Evolutionary conservation across 2,888 invertebrate species (phyloP).

Genomic region (Orthosia gracilis): DNA sequence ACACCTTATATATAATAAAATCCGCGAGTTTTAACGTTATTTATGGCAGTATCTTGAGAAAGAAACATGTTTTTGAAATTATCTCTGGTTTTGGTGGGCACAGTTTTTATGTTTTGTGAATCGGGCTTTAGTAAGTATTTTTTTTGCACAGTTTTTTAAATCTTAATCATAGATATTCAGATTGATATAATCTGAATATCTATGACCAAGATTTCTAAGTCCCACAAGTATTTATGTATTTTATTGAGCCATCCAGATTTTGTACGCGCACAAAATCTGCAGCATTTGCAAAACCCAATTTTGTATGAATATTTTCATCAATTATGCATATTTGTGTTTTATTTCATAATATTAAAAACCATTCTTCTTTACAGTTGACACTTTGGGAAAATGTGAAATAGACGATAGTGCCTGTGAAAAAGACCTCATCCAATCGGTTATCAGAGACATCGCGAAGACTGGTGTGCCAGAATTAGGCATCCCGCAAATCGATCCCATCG

Average conservation of each 20-base stretch:
- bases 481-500: conserved; percentile 73
- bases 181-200: no score
- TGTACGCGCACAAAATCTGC: no score
- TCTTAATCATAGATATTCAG: no score
- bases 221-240: no score
- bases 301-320: no score
- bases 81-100: conserved; percentile 26
- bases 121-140: conserved; percentile 52
- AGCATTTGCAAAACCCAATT: no score
- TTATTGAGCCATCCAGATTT: no score
- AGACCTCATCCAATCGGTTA: conserved; percentile 57
- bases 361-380: conserved; percentile 55
- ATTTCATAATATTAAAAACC: not conserved
- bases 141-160: no score
- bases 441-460: conserved; percentile 61
- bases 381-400: conserved; percentile 69
- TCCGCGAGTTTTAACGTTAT: conserved; percentile 23
- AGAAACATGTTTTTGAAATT: conserved; percentile 47
- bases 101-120: conserved; percentile 46
- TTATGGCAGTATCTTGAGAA: not conserved
- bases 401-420: conserved; percentile 70
- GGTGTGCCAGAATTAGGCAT: conserved; percentile 73
- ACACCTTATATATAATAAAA: conserved; percentile 40
- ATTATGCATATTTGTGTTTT: not conserved
- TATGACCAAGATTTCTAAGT: no score